phyloP scores from a whole-genome alignment of 2,797 vertebrate species.

The Passerculus sandwichensis region DNA sequence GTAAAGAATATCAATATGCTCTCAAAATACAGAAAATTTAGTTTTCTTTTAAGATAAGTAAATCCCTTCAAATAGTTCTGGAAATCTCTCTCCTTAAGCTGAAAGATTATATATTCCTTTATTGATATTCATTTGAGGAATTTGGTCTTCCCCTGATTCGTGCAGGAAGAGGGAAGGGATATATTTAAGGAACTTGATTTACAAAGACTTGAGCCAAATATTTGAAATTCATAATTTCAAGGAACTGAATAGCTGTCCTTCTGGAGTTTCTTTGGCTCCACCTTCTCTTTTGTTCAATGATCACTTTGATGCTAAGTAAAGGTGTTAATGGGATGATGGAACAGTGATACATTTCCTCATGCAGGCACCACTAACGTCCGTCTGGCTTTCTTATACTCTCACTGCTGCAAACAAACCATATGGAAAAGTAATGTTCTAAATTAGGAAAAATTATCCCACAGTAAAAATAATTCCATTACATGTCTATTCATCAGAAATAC shows the following conservation, averaged over 20 bases:
- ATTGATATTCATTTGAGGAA: background rate
- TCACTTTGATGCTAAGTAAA: background rate
- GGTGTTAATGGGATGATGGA: background rate
- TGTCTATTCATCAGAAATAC: background rate
- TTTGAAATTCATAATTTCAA: background rate
- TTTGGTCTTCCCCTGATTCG: fast-evolving
- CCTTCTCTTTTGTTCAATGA: background rate
- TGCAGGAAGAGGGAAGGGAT: background rate
- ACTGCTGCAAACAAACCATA: background rate
- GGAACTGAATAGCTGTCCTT: background rate
- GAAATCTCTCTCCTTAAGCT: background rate
- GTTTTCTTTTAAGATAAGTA: background rate
- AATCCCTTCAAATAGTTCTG: background rate
- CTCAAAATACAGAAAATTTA: background rate
- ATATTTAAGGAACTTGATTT: background rate
- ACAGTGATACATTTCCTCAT: background rate
- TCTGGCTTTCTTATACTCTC: background rate
- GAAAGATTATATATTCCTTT: background rate
- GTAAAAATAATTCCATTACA: background rate
- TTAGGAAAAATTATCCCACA: background rate
- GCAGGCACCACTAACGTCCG: background rate
- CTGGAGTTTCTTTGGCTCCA: background rate
- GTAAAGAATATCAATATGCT: background rate
- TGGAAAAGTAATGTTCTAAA: background rate
- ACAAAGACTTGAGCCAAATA: background rate